Evolutionary conservation across 2,888 invertebrate species (phyloP), one percentile per base, ranked within the genome.

Genomic region (Peribatodes rhomboidaria): DNA sequence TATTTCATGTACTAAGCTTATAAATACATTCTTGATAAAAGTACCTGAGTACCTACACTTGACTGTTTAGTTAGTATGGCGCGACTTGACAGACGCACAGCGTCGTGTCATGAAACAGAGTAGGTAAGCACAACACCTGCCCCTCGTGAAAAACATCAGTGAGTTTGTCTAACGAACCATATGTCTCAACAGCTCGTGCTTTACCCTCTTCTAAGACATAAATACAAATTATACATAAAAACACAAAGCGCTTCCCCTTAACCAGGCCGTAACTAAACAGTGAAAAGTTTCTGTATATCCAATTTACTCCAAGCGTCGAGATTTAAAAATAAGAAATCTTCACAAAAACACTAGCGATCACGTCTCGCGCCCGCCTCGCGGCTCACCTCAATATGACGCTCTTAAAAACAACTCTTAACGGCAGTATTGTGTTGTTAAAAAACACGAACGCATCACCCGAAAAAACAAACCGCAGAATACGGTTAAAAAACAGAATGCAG

Each of bases 391-490:
- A 88, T 87, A 88, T 92, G 92, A 86, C 89, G 90, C 87, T 85
- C 88, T 90, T 85, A 90, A 91, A 90, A 91, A 88, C 86, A 83
- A 82, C 84, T 85, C 87, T 89, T 84, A 87, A 87, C 89, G 87
- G 85, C 90, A 84, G 88, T 87, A 90, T 90, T 90, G 90, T 91
- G 88, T 88, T 90, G 87, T 92, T 92, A 91, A 93, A 93, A 93
- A 93, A 93, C 89, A 91, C 84, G 82, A 87, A 90, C 88, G 87
- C 88, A 86, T 86, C 83, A 82, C 75, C 71, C 82, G 86, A 91
- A 92, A 92, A 92, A 93, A 91, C 88, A 92, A 90, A 92, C 92
- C 93, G 84, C 92, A 89, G 89, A 86, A 79, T 86, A 83, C 84
- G 81, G 86, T 89, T 91, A 92, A 92, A 89, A 93, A 93, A 92